Evolutionary conservation across 2,797 vertebrate genomes (phyloP).

Genomic region (Atherinosoma microstoma): DNA sequence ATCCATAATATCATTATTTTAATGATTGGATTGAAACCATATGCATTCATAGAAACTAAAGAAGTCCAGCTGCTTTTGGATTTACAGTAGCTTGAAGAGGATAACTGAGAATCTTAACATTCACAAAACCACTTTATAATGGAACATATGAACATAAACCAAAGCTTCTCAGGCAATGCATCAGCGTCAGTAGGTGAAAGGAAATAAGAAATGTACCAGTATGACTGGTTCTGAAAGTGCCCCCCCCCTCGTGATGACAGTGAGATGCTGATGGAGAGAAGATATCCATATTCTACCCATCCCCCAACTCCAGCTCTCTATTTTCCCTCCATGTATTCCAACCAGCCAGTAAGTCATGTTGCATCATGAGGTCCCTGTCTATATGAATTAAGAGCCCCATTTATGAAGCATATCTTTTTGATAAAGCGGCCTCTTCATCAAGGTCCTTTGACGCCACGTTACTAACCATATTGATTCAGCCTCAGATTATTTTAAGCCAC

Average conservation of each 20-base stretch:
- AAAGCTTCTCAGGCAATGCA: neutral
- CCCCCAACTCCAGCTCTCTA: conserved; percentile 32
- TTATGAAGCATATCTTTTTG: conserved; percentile 77
- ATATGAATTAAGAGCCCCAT: conserved; percentile 71
- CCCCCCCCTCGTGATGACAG: conserved; percentile 27
- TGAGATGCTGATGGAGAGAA: conserved; percentile 24
- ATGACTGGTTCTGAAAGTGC: neutral
- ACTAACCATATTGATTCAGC: conserved; percentile 76
- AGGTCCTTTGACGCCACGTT: conserved; percentile 70
- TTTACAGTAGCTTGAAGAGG: neutral
- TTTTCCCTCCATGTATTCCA: conserved; percentile 41
- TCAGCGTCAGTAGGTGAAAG: neutral
- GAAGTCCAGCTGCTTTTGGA: neutral
- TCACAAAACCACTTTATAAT: neutral
- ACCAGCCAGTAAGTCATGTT: conserved; percentile 68
- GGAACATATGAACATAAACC: neutral
- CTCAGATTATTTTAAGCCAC: conserved; percentile 74
- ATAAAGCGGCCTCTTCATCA: conserved; percentile 75
- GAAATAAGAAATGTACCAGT: neutral
- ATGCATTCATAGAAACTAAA: neutral
- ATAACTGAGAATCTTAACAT: neutral
- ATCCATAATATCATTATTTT: neutral
- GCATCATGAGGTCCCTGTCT: conserved; percentile 63
- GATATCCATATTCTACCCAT: conserved; percentile 20
- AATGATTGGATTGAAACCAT: neutral